Percentiles rank a stretch among this genome's conserved stretches.
Conservation (phyloP, 2,113 vertebrate species). For the Plecturocebus donacophilus region DNA sequence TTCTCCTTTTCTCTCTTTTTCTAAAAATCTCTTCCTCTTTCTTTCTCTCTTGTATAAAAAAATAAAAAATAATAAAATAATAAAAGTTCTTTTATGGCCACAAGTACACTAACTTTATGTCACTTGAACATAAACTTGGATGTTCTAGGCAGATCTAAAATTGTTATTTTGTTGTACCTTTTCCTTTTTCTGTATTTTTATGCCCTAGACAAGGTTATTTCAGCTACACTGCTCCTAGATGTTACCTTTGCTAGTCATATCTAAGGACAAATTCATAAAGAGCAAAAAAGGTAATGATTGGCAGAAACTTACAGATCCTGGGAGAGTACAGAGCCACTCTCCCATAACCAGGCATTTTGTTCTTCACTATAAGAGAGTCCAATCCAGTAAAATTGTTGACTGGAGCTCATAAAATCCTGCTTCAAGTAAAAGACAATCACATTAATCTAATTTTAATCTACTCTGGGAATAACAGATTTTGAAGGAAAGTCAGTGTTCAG, state of each 20-base stretch:
- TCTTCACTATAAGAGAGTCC: not conserved
- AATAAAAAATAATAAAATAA: no score
- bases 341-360: not conserved
- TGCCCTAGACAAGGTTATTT: not conserved
- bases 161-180: not conserved
- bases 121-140: not conserved
- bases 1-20: no score
- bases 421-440: not conserved
- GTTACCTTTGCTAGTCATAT: not conserved
- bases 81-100: not conserved
- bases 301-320: constrained; percentile 49
- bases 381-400: not conserved
- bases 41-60: no score
- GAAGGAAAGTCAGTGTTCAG: not conserved
- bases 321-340: not conserved
- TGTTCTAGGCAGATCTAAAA: fast-evolving
- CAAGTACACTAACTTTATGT: not conserved
- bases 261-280: not conserved
- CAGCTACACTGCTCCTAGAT: not conserved
- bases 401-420: not conserved
- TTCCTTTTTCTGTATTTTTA: not conserved
- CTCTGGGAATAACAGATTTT: not conserved
- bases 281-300: not conserved
- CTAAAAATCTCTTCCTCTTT: no score
- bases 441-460: not conserved